Evolutionary conservation across 1,140 invertebrate species (phyloP).

Genomic region (Bombus huntii): DNA sequence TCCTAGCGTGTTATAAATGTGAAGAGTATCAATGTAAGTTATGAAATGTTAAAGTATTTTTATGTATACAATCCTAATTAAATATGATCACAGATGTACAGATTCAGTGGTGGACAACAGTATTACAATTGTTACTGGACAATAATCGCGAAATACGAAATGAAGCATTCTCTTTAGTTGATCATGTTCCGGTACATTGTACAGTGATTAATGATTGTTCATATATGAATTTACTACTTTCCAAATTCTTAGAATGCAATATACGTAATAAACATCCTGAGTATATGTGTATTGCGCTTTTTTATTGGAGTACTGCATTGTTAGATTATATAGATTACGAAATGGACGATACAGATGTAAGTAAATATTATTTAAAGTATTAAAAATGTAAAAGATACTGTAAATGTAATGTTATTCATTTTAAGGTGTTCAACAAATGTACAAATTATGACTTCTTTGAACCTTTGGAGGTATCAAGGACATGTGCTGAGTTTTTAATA

Average conservation of each 20-base stretch:
- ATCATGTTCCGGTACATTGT: constrained; percentile 33
- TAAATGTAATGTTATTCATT: constrained; percentile 44
- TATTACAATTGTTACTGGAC: constrained; percentile 73
- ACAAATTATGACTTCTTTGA: constrained; percentile 75
- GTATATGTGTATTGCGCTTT: constrained; percentile 61
- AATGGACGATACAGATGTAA: constrained; percentile 78
- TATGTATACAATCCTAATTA: neutral
- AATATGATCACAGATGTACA: constrained; percentile 37
- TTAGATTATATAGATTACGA: constrained; percentile 67
- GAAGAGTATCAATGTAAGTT: constrained; percentile 58
- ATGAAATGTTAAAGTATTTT: neutral
- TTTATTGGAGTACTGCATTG: constrained; percentile 72
- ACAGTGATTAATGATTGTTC: constrained; percentile 49
- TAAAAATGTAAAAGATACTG: neutral
- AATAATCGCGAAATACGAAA: constrained; percentile 69
- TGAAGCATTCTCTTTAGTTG: constrained; percentile 54
- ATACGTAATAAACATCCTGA: constrained; percentile 43
- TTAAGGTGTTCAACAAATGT: constrained; percentile 78
- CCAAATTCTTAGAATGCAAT: constrained; percentile 59
- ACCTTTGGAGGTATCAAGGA: constrained; percentile 65
- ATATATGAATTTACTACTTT: constrained; percentile 66
- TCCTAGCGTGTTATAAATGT: constrained; percentile 16
- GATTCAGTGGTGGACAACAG: constrained; percentile 76
- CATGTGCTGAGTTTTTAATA: constrained; percentile 61
- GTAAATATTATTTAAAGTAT: constrained; percentile 10